These are phyloP conservation scores for Drosophila paramelanica DNA, from an alignment of 2,888 invertebrate species.

Conservation along the genomic window DNA sequence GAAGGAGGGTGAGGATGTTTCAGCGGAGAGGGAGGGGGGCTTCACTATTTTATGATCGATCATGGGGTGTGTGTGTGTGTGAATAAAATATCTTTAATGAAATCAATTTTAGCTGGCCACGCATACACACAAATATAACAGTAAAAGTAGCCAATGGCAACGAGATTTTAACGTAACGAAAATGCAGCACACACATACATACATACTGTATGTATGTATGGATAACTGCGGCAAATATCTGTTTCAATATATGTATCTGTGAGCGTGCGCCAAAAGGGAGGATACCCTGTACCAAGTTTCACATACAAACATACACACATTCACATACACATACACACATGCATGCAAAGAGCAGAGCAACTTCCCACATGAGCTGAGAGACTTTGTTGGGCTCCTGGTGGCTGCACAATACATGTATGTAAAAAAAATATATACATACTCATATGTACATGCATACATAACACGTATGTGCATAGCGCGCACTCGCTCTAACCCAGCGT, in stretches of 20 bases:
- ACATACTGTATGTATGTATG: not conserved
- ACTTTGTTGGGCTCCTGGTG: conserved; percentile 43
- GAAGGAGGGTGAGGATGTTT: conserved; percentile 30
- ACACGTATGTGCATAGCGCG: conserved; percentile 22
- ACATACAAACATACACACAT: conserved; percentile 6
- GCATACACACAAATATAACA: conserved; percentile 34
- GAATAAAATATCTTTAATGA: not conserved
- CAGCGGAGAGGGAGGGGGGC: not conserved
- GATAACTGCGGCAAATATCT: conserved; percentile 3
- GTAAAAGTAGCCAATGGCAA: conserved; percentile 63
- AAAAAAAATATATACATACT: too few relatives aligned
- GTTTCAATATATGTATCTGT: not conserved
- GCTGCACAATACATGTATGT: conserved; percentile 30
- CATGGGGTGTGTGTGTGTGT: not conserved
- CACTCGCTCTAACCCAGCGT: conserved; percentile 53
- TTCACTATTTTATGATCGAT: conserved; percentile 37
- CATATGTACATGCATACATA: conserved; percentile 1
- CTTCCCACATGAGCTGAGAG: conserved; percentile 1
- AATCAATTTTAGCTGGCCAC: not conserved
- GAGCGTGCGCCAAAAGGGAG: conserved; percentile 5
- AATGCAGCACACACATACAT: conserved; percentile 33
- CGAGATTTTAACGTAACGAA: conserved; percentile 51
- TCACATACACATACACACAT: not conserved
- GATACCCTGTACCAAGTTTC: conserved; percentile 27
- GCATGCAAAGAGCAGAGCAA: conserved; percentile 25